phyloP scores from a whole-genome alignment of 2,888 invertebrate genomes.

The Synergus itoensis region DNA sequence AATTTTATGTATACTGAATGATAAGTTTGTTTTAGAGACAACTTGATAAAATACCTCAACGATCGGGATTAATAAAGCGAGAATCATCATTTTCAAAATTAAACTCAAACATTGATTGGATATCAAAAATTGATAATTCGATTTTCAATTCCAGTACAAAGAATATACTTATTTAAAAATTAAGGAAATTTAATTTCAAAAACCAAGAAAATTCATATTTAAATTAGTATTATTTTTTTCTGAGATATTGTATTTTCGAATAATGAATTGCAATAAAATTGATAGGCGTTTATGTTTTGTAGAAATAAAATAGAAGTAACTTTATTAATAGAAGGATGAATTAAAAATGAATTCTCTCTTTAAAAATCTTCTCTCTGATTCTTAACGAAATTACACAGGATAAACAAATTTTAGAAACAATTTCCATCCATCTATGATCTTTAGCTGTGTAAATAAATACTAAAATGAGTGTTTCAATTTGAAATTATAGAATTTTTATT shows the following conservation, averaged over 20 bases:
- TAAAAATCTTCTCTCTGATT: not conserved
- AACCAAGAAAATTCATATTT: not conserved
- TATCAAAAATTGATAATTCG: not conserved
- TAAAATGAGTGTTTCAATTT: not conserved
- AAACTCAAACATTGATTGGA: not conserved
- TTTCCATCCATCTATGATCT: not conserved
- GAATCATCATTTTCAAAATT: not conserved
- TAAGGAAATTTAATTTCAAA: not conserved
- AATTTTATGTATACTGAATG: conserved; percentile 13
- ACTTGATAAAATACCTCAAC: not conserved
- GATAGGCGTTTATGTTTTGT: not conserved
- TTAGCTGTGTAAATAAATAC: not conserved
- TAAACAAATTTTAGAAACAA: not conserved
- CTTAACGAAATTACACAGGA: not conserved
- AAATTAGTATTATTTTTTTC: not conserved
- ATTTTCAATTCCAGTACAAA: not conserved
- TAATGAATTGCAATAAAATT: not conserved
- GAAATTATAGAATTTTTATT: not conserved
- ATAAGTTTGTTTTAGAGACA: conserved; percentile 5
- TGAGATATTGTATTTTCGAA: not conserved
- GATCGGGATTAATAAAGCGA: conserved; percentile 10
- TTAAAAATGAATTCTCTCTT: not conserved
- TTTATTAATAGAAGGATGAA: not conserved
- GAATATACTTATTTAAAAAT: not conserved
- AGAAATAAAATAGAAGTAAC: not conserved